A percentile compares a stretch with the other conserved stretches of the same genome.
Conservation (phyloP, 2,113 vertebrate species). For the Oryzias celebensis region DNA sequence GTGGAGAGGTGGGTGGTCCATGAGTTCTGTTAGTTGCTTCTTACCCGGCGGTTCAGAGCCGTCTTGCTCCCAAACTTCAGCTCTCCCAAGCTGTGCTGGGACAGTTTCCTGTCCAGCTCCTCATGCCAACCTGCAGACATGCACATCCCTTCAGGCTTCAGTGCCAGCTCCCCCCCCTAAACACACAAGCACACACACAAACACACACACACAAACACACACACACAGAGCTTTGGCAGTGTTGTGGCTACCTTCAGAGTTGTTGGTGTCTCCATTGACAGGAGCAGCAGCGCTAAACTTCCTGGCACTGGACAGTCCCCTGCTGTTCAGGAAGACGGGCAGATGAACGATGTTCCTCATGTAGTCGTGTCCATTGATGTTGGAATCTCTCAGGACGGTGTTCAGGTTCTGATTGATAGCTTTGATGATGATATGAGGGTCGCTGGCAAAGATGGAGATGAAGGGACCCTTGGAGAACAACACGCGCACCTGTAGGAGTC, state of each 20-base stretch:
- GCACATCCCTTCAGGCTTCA: background rate
- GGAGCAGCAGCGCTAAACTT: constrained; percentile 79
- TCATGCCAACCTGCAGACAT: constrained; percentile 83
- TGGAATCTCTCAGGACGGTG: constrained; percentile 93
- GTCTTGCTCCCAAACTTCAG: constrained; percentile 92
- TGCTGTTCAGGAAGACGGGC: constrained; percentile 94
- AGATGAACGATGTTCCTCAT: constrained; percentile 97
- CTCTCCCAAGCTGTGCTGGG: constrained; percentile 93
- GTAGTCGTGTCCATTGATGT: constrained; percentile 98
- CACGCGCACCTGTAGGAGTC: constrained; percentile 83
- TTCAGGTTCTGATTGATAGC: constrained; percentile 98
- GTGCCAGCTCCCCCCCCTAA: no score
- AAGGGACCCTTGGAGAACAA: constrained; percentile 96
- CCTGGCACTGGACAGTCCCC: constrained; percentile 86
- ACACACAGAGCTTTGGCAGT: background rate
- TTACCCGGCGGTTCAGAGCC: constrained; percentile 88
- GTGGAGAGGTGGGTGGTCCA: no score
- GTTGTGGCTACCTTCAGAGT: constrained; percentile 64
- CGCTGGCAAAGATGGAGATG: constrained; percentile 96
- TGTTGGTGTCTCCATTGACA: constrained; percentile 84
- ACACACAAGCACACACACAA: no score
- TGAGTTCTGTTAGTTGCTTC: background rate
- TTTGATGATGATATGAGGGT: constrained; percentile 98
- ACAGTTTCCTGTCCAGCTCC: constrained; percentile 90
- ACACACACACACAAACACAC: no score